Percentiles rank a stretch among this genome's conserved stretches.
Conservation (phyloP, 2,113 vertebrate genomes). For the Motacilla tschutschensis region DNA sequence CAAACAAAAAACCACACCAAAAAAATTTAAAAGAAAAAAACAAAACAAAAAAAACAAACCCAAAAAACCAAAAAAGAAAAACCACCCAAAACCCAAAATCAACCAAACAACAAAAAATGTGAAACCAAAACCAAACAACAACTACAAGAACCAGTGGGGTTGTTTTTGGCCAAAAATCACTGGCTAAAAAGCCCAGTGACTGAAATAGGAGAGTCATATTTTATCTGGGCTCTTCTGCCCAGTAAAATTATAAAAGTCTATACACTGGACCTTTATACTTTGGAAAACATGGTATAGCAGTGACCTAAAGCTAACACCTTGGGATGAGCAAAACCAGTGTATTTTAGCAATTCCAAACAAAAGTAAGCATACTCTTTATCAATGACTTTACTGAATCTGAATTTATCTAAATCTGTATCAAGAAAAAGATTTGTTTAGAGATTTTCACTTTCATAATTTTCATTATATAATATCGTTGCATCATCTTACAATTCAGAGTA, state of each 20-base stretch:
- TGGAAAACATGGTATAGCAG: neutral
- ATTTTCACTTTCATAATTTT: neutral
- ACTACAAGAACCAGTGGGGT: neutral
- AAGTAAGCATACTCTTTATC: neutral
- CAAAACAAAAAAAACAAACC: neutral
- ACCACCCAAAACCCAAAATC: too few relatives aligned
- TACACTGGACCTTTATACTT: neutral
- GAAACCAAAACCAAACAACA: neutral
- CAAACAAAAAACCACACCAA: too few relatives aligned
- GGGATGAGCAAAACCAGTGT: neutral
- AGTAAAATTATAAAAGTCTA: neutral
- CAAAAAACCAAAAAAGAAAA: neutral
- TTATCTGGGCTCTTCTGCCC: neutral
- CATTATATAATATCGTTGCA: neutral
- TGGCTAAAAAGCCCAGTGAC: neutral
- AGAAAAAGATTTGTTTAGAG: neutral
- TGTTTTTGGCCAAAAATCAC: neutral
- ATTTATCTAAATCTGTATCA: neutral
- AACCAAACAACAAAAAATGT: neutral
- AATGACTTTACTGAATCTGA: neutral
- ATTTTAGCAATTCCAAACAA: neutral
- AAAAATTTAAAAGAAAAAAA: too few relatives aligned
- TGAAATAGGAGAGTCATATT: neutral
- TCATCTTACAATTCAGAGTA: neutral
- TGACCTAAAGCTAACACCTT: neutral